phyloP scores from a whole-genome alignment of 2,797 vertebrate species.

The Alosa sapidissima region DNA sequence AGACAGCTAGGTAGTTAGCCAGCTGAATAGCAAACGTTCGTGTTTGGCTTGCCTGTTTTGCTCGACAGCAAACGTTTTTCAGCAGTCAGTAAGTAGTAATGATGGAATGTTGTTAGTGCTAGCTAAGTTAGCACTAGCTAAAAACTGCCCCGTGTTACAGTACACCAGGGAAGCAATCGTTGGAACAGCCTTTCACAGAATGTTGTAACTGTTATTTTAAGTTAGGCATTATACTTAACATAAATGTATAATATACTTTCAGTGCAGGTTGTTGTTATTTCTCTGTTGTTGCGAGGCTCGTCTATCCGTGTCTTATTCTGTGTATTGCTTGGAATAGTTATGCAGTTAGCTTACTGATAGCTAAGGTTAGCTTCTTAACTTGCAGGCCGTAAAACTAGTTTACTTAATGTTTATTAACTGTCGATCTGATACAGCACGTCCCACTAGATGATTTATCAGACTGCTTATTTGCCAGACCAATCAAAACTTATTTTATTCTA shows the following conservation, averaged over 20 bases:
- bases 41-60: slow-evolving; percentile 2
- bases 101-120: slow-evolving; percentile 1
- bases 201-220: not conserved
- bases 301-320: not conserved
- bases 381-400: slow-evolving; percentile 12
- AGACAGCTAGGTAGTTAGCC: slow-evolving; percentile 48
- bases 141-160: not conserved
- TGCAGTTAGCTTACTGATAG: not conserved
- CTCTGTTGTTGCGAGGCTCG: not conserved
- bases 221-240: not conserved
- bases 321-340: not conserved
- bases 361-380: not conserved
- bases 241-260: not conserved
- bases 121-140: not conserved
- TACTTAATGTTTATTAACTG: not conserved
- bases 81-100: not conserved
- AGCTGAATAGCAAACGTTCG: slow-evolving; percentile 20
- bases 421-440: not conserved
- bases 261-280: not conserved
- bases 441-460: too few relatives aligned
- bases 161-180: not conserved
- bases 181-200: not conserved
- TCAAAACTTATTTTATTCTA: not conserved
- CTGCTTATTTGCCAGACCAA: too few relatives aligned
- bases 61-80: slow-evolving; percentile 35